Evolutionary conservation across 2,888 invertebrate genomes (phyloP).

Genomic region (Malacosoma neustria): DNA sequence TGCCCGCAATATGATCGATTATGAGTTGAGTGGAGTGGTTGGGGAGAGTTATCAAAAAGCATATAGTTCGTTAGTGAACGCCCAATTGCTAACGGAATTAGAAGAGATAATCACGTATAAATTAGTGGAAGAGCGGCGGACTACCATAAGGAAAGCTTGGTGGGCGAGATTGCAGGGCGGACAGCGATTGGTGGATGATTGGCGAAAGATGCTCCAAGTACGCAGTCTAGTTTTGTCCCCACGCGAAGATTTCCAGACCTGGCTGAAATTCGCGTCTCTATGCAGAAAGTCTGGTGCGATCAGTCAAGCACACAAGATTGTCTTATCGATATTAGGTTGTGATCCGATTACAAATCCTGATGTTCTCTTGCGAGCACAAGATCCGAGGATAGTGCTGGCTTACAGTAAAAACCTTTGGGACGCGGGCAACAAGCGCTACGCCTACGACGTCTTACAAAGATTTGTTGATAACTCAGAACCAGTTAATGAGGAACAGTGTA

Average conservation of each 20-base stretch:
- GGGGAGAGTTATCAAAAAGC: slow-evolving; percentile 97
- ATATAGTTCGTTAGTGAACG: slow-evolving; percentile 95
- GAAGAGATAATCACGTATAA: slow-evolving; percentile 99
- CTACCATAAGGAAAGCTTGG: slow-evolving; percentile 89
- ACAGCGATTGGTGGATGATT: slow-evolving; percentile 96
- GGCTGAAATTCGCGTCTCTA: slow-evolving; percentile 97
- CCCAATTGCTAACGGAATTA: slow-evolving; percentile 96
- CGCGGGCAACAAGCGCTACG: slow-evolving; percentile 83
- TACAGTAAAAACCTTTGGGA: slow-evolving; percentile 98
- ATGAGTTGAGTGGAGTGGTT: slow-evolving; percentile 96
- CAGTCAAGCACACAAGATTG: slow-evolving; percentile 93
- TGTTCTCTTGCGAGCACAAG: slow-evolving; percentile 80
- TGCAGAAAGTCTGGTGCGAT: slow-evolving; percentile 94
- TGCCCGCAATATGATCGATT: slow-evolving; percentile 93
- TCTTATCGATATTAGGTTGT: slow-evolving; percentile 85
- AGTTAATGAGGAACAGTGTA: slow-evolving; percentile 71
- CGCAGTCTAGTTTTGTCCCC: slow-evolving; percentile 94
- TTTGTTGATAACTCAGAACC: slow-evolving; percentile 78
- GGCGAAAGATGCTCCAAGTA: slow-evolving; percentile 97
- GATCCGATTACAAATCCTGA: slow-evolving; percentile 85
- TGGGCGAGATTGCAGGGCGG: slow-evolving; percentile 96
- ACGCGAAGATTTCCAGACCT: slow-evolving; percentile 94
- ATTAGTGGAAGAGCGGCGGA: slow-evolving; percentile 92
- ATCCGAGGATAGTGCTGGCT: slow-evolving; percentile 92
- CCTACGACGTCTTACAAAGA: slow-evolving; percentile 84